These are phyloP conservation scores for Coenobita brevimanus DNA, from an alignment of 1,140 invertebrate species.

Conservation along the genomic window DNA sequence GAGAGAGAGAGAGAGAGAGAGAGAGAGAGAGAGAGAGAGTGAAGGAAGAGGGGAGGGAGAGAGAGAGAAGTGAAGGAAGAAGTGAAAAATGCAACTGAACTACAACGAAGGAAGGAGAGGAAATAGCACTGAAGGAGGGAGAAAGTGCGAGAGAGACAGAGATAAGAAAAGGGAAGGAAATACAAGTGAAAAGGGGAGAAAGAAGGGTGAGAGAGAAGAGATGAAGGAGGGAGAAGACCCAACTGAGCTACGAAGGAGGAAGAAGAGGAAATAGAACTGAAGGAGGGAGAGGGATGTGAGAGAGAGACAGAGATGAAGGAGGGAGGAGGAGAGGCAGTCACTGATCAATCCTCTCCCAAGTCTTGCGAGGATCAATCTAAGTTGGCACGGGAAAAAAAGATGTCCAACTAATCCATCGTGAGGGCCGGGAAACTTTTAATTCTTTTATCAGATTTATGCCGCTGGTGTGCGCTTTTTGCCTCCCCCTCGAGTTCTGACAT, in stretches of 20 bases:
- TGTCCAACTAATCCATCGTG: neutral
- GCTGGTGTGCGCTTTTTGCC: too few species aligned
- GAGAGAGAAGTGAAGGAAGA: neutral
- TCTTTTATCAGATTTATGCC: too few species aligned
- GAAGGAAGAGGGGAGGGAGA: neutral
- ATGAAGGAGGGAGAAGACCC: neutral
- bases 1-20: neutral
- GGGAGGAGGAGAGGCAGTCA: neutral
- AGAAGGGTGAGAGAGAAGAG: neutral
- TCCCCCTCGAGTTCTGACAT: too few species aligned
- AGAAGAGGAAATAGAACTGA: neutral
- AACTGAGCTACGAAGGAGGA: neutral
- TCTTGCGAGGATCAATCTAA: neutral
- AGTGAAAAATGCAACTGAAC: neutral
- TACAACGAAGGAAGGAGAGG: too few species aligned
- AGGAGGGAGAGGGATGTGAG: neutral
- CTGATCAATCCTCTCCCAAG: neutral
- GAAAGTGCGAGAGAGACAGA: neutral
- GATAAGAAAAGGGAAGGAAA: too few species aligned
- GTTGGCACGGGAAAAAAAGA: neutral
- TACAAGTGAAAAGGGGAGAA: neutral
- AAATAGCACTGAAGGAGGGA: neutral
- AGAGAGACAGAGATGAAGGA: neutral
- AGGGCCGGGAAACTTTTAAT: too few species aligned
- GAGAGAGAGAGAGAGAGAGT: neutral